phyloP scores from a whole-genome alignment of 2,888 invertebrate species.

The Conops quadrifasciatus region DNA sequence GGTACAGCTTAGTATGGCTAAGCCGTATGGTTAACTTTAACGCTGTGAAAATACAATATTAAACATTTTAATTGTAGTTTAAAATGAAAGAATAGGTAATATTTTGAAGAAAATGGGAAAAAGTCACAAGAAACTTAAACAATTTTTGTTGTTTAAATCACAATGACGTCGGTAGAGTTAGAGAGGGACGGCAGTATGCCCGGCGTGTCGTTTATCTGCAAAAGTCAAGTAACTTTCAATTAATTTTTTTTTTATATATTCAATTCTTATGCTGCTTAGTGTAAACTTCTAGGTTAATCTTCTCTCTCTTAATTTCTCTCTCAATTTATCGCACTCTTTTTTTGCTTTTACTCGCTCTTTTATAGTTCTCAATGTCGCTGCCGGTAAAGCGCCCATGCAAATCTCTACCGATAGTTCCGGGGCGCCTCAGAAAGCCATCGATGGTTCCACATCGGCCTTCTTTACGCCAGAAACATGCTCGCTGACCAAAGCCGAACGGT shows the following conservation, averaged over 20 bases:
- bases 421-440: slow-evolving; percentile 89
- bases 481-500: slow-evolving; percentile 81
- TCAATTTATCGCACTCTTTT: too few relatives aligned
- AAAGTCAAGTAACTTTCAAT: slow-evolving; percentile 5
- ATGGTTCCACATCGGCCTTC: slow-evolving; percentile 85
- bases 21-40: too few relatives aligned
- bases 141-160: neutral
- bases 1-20: too few relatives aligned
- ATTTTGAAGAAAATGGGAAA: neutral
- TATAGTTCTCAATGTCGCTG: slow-evolving; percentile 90
- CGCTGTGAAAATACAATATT: neutral
- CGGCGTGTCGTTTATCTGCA: neutral
- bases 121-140: too few relatives aligned
- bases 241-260: neutral
- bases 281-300: neutral
- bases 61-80: neutral
- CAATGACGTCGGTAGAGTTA: neutral
- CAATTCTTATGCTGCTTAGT: neutral
- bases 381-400: slow-evolving; percentile 95
- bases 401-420: slow-evolving; percentile 83
- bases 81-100: neutral
- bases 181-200: too few relatives aligned
- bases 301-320: neutral
- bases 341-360: too few relatives aligned
- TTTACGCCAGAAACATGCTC: slow-evolving; percentile 88